A percentile compares a stretch with the other conserved stretches of the same genome.
phyloP scores from a whole-genome alignment of 2,888 invertebrate species.

The Leptura quadrifasciata region DNA sequence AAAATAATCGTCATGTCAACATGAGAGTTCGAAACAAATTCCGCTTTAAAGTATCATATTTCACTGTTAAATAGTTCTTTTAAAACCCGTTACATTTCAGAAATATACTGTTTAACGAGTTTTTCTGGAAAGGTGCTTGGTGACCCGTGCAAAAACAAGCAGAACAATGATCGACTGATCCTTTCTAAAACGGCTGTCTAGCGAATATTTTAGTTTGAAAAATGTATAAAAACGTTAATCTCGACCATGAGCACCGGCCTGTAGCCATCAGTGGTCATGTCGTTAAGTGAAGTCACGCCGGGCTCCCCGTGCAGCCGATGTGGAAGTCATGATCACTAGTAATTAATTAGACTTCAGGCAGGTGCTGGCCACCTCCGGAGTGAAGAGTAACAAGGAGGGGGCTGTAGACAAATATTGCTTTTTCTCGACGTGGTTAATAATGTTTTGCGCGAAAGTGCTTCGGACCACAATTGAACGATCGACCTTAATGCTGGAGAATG shows the following conservation, averaged over 20 bases:
- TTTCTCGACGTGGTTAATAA: not conserved
- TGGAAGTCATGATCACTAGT: conserved; percentile 64
- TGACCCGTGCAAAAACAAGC: conserved; percentile 35
- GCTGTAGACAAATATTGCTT: conserved; percentile 4
- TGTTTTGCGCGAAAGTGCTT: not conserved
- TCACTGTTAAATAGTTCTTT: not conserved
- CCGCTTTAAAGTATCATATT: not conserved
- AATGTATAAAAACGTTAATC: conserved; percentile 40
- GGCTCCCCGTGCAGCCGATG: conserved; percentile 61
- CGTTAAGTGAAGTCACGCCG: conserved; percentile 64
- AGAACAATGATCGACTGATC: conserved; percentile 38
- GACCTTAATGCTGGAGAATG: not conserved
- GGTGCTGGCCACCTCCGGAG: conserved; percentile 63
- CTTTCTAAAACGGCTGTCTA: conserved; percentile 38
- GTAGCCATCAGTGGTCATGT: conserved; percentile 49
- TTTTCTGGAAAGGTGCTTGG: conserved; percentile 27
- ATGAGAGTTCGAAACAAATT: not conserved
- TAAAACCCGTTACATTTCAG: conserved; percentile 16
- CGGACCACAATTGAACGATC: not conserved
- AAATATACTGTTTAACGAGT: conserved; percentile 17
- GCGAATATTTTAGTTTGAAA: conserved; percentile 39
- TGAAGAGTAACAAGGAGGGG: conserved; percentile 16
- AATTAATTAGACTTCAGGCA: conserved; percentile 67
- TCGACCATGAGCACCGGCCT: conserved; percentile 40
- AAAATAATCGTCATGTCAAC: conserved; percentile 3